Conservation (phyloP, 2,888 invertebrate genomes). For the Cylindroiulus punctatus region DNA sequence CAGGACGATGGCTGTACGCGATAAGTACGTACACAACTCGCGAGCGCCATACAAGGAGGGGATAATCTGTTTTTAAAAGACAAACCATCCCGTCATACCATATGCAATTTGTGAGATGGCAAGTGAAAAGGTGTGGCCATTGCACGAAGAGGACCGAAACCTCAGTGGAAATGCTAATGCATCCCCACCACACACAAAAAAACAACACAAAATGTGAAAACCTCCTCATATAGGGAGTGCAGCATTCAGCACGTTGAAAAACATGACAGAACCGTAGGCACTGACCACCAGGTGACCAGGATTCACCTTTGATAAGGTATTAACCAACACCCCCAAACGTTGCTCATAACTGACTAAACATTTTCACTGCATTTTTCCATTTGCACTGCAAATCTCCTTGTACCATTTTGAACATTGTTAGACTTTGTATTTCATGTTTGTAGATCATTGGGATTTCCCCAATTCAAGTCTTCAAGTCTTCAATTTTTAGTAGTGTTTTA, state of each 20-base stretch:
- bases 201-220: not conserved
- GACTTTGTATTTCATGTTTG: too few relatives aligned
- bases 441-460: too few relatives aligned
- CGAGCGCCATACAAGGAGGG: slow-evolving; percentile 30
- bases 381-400: too few relatives aligned
- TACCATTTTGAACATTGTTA: too few relatives aligned
- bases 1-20: slow-evolving; percentile 44
- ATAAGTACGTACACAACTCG: slow-evolving; percentile 9
- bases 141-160: not conserved
- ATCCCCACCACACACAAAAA: not conserved
- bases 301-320: not conserved
- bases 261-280: not conserved
- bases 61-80: slow-evolving; percentile 19
- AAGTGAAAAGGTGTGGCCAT: slow-evolving; percentile 10
- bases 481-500: too few relatives aligned
- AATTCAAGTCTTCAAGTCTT: too few relatives aligned
- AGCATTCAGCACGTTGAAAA: not conserved
- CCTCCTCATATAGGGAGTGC: not conserved
- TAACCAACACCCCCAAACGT: not conserved
- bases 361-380: too few relatives aligned
- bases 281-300: not conserved
- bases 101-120: slow-evolving; percentile 1
- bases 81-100: slow-evolving; percentile 20
- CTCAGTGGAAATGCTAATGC: not conserved
- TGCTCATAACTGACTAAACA: not conserved